Evolutionary conservation across 64 coral and sea anemone genomes (phyloP).

Genomic region (Acropora yongei): DNA sequence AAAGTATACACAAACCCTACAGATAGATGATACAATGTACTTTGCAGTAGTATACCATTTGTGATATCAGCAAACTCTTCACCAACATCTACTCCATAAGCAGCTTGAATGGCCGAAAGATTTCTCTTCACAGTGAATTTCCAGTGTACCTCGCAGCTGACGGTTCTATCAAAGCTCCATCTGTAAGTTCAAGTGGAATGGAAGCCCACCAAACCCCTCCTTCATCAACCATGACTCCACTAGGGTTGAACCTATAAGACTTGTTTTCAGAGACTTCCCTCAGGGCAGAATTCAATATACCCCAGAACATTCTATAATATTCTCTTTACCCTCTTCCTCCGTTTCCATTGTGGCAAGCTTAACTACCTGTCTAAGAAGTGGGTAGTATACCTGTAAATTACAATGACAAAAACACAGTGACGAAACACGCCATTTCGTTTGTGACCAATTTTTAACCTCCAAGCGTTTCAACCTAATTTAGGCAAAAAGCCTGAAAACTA

Average conservation of each 20-base stretch:
- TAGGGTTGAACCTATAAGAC: constrained; percentile 70
- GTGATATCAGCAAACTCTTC: constrained; percentile 62
- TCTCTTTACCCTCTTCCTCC: constrained; percentile 47
- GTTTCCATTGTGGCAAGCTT: constrained; percentile 70
- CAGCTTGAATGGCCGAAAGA: constrained; percentile 21
- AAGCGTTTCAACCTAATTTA: constrained; percentile 6
- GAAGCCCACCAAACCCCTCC: constrained; percentile 73
- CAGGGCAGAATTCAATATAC: constrained; percentile 54
- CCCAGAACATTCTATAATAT: constrained; percentile 60
- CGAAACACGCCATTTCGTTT: background rate
- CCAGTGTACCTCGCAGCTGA: constrained; percentile 74
- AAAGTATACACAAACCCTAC: constrained; percentile 1
- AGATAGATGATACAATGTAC: constrained; percentile 7
- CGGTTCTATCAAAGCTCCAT: constrained; percentile 59
- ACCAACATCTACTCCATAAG: constrained; percentile 72
- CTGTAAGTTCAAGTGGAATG: constrained; percentile 45
- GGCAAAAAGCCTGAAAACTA: background rate
- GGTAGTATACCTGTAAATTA: constrained; percentile 59
- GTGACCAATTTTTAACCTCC: constrained; percentile 3
- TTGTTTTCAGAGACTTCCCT: constrained; percentile 30
- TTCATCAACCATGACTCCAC: constrained; percentile 77
- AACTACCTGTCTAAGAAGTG: constrained; percentile 53
- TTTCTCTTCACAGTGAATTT: constrained; percentile 55
- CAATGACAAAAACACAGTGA: constrained; percentile 3
- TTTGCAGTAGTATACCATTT: constrained; percentile 51